Percentiles rank a stretch among this genome's conserved stretches.
phyloP scores from a whole-genome alignment of 2,797 vertebrate genomes.

The Onychomys torridus region DNA sequence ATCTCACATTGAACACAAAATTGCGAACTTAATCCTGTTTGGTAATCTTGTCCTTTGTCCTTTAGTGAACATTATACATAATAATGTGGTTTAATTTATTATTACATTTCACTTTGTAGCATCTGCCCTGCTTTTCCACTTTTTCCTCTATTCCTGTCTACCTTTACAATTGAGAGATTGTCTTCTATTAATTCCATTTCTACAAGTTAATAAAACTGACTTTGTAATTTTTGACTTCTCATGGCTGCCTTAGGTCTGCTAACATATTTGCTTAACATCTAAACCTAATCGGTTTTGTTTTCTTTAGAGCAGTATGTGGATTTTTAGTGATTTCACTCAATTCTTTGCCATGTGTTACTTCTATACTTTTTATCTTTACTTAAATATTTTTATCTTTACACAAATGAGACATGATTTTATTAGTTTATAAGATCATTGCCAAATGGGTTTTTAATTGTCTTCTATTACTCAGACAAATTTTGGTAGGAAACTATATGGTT shows the following conservation, averaged over 20 bases:
- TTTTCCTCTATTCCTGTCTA: background rate
- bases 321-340: background rate
- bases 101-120: background rate
- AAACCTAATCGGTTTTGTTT: background rate
- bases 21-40: background rate
- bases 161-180: background rate
- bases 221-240: background rate
- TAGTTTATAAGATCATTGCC: background rate
- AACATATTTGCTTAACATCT: background rate
- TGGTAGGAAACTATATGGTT: background rate
- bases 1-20: background rate
- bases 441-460: background rate
- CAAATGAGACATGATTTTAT: background rate
- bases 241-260: background rate
- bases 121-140: background rate
- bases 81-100: background rate
- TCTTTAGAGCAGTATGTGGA: background rate
- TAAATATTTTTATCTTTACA: background rate
- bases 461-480: background rate
- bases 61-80: background rate
- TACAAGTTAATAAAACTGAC: background rate
- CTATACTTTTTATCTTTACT: background rate
- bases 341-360: background rate
- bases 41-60: background rate
- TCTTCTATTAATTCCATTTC: background rate